Evolutionary conservation across 1,140 invertebrate species (phyloP).

Genomic region (Colletes latitarsis): DNA sequence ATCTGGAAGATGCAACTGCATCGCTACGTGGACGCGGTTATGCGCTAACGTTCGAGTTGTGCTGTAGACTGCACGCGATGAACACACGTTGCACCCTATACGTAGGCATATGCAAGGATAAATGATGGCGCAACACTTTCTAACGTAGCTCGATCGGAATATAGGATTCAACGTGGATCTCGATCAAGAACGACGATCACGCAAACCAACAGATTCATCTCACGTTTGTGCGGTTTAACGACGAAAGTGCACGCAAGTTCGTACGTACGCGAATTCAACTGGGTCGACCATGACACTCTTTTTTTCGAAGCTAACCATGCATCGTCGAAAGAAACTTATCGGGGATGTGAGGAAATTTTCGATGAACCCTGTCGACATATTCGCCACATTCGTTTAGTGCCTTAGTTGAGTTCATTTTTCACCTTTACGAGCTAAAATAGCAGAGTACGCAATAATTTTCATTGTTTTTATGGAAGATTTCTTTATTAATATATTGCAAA

Average conservation of each 20-base stretch:
- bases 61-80: background rate
- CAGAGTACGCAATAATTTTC: no score
- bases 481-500: no score
- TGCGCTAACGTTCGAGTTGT: background rate
- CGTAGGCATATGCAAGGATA: conserved; percentile 4
- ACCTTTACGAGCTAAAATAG: no score
- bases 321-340: conserved; percentile 16
- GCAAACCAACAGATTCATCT: conserved; percentile 66
- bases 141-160: conserved; percentile 68
- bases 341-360: conserved; percentile 43
- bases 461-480: no score
- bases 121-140: conserved; percentile 69
- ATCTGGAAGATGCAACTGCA: background rate
- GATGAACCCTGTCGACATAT: background rate
- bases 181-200: conserved; percentile 39
- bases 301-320: conserved; percentile 51
- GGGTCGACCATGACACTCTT: conserved; percentile 72
- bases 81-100: conserved; percentile 8
- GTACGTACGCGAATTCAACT: conserved; percentile 31
- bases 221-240: conserved; percentile 67
- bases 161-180: conserved; percentile 66
- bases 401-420: no score
- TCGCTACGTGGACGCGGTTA: background rate
- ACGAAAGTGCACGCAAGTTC: conserved; percentile 66
- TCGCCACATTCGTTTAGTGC: background rate